Percentiles rank a stretch among this genome's conserved stretches.
phyloP scores from a whole-genome alignment of 2,797 vertebrate genomes.

The Dicrostonyx torquatus region DNA sequence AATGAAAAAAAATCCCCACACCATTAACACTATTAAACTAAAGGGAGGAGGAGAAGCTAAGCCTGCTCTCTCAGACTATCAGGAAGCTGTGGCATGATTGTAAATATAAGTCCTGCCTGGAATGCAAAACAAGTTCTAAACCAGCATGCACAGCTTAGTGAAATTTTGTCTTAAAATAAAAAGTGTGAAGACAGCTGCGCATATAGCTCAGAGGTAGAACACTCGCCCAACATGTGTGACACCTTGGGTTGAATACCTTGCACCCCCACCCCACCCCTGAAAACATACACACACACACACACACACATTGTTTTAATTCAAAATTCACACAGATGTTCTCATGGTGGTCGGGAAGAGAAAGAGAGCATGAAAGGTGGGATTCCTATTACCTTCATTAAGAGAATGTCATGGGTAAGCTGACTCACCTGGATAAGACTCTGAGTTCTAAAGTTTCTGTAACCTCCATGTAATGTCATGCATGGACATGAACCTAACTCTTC shows the following conservation, averaged over 20 bases:
- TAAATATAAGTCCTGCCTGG: not conserved
- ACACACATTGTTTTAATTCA: not conserved
- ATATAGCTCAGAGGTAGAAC: not conserved
- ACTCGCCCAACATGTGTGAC: not conserved
- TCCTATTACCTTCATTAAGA: conserved; percentile 30
- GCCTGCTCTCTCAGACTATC: not conserved
- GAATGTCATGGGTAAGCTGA: not conserved
- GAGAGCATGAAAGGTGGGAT: not conserved
- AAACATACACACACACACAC: too few relatives aligned
- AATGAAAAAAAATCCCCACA: not conserved
- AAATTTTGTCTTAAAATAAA: not conserved
- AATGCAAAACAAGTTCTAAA: not conserved
- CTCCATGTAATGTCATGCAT: not conserved
- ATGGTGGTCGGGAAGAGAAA: not conserved
- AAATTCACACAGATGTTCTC: not conserved
- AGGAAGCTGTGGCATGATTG: not conserved
- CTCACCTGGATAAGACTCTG: too few relatives aligned
- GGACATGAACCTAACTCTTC: not conserved
- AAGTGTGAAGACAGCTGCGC: not conserved
- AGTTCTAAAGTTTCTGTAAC: not conserved
- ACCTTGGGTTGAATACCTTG: not conserved
- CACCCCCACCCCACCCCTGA: not conserved
- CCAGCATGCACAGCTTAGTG: not conserved
- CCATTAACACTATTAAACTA: not conserved
- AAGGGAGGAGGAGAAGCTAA: not conserved